These are phyloP conservation scores for Bemisia tabaci DNA, from an alignment of 1,140 invertebrate species.

Conservation along the genomic window DNA sequence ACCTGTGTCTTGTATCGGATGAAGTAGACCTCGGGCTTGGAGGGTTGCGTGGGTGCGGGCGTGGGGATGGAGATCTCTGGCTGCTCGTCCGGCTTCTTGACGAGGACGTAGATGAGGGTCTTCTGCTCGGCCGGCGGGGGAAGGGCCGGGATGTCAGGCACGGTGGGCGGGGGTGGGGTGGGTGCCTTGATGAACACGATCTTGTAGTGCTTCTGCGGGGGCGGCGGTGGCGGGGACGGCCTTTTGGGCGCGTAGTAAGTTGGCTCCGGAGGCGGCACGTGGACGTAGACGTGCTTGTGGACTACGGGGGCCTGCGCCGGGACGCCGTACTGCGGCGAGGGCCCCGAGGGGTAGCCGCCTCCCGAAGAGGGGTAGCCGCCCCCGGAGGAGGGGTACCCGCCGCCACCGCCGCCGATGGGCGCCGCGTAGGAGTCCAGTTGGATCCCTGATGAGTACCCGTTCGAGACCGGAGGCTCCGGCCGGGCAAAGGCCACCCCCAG, in stretches of 20 bases:
- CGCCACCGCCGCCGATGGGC: slow-evolving; percentile 19
- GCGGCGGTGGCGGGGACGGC: slow-evolving; percentile 31
- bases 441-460: slow-evolving; percentile 17
- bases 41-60: slow-evolving; percentile 60
- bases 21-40: slow-evolving; percentile 77
- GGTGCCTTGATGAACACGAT: slow-evolving; percentile 81
- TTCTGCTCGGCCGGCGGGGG: slow-evolving; percentile 72
- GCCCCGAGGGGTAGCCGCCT: slow-evolving; percentile 33
- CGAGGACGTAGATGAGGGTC: slow-evolving; percentile 75
- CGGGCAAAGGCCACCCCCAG: slow-evolving; percentile 19
- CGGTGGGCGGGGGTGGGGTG: slow-evolving; percentile 59
- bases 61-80: slow-evolving; percentile 63
- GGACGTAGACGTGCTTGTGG: slow-evolving; percentile 75
- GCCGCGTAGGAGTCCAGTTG: slow-evolving; percentile 25
- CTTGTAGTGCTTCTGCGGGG: slow-evolving; percentile 77
- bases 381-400: slow-evolving; percentile 3
- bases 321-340: slow-evolving; percentile 50
- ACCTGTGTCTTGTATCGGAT: slow-evolving; percentile 76
- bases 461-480: slow-evolving; percentile 18
- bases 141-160: slow-evolving; percentile 51
- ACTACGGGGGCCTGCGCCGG: slow-evolving; percentile 57
- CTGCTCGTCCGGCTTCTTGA: slow-evolving; percentile 71
- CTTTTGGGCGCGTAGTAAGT: slow-evolving; percentile 44
- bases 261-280: slow-evolving; percentile 69
- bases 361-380: slow-evolving; percentile 32